phyloP scores from a whole-genome alignment of 2,113 vertebrate genomes.

The Micronycteris hirsuta region DNA sequence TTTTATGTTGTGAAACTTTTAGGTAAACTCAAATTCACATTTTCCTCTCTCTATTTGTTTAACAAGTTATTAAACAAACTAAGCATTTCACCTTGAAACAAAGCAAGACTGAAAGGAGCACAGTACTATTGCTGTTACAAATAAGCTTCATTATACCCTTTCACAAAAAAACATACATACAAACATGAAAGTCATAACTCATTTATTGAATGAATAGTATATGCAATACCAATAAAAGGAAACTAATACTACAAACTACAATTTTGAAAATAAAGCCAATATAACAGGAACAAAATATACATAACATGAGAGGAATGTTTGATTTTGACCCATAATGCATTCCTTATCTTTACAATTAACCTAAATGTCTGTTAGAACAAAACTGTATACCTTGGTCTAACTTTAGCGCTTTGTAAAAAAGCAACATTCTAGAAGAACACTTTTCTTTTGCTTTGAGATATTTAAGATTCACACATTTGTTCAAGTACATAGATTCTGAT shows the following conservation, averaged over 20 bases:
- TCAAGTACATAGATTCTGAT: conserved; percentile 73
- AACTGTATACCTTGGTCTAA: conserved; percentile 76
- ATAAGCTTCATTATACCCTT: conserved; percentile 33
- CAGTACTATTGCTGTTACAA: neutral
- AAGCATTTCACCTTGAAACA: conserved; percentile 31
- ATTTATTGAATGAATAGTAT: conserved; percentile 85
- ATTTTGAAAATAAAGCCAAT: conserved; percentile 85
- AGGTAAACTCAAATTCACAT: conserved; percentile 1
- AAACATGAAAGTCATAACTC: conserved; percentile 81
- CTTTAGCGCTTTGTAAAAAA: conserved; percentile 79
- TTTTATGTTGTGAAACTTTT: conserved; percentile 1
- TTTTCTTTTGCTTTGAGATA: conserved; percentile 68
- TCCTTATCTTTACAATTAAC: conserved; percentile 80
- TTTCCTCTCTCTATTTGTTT: neutral
- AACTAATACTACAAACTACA: conserved; percentile 86
- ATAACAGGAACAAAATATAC: conserved; percentile 86
- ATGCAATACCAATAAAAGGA: conserved; percentile 84
- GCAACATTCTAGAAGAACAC: conserved; percentile 79
- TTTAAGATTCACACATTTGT: conserved; percentile 77
- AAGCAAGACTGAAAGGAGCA: conserved; percentile 35
- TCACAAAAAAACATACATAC: conserved; percentile 78
- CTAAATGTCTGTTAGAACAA: conserved; percentile 79
- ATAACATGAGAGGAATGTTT: conserved; percentile 82
- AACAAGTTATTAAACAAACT: neutral
- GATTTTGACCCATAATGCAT: conserved; percentile 81